Conservation (phyloP, 2,888 invertebrate genomes). For the Eucera pruinosa region DNA sequence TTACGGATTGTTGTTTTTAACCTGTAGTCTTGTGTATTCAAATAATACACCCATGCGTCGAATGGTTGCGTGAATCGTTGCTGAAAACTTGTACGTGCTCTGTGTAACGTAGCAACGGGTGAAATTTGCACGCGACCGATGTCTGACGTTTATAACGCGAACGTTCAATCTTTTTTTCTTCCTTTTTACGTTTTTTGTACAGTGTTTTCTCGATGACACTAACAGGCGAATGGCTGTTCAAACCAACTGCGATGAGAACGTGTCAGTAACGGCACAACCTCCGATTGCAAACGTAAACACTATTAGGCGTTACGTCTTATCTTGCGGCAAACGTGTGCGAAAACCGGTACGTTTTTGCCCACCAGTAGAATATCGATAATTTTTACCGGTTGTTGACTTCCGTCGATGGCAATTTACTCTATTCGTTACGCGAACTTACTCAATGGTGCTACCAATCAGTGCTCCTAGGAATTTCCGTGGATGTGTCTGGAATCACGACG, state of each 20-base stretch:
- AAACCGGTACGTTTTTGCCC: not conserved
- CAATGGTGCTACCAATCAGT: constrained; percentile 15
- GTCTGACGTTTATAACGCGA: not conserved
- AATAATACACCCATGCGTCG: not conserved
- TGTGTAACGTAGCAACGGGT: constrained; percentile 43
- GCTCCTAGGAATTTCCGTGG: not conserved
- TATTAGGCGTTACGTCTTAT: constrained; percentile 2
- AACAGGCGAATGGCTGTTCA: constrained; percentile 45
- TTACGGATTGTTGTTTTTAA: not conserved
- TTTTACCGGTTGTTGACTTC: not conserved
- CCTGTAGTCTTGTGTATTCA: not conserved
- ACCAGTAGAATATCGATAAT: constrained; percentile 5
- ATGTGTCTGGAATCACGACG: not conserved
- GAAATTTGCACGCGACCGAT: not conserved
- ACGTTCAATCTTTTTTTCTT: not conserved
- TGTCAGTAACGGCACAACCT: constrained; percentile 40
- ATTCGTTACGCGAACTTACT: not conserved
- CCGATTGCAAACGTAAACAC: constrained; percentile 44
- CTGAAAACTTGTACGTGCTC: constrained; percentile 46
- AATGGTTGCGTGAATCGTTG: constrained; percentile 12
- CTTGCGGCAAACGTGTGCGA: not conserved
- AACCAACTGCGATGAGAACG: constrained; percentile 16
- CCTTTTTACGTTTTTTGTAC: not conserved
- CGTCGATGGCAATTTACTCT: not conserved
- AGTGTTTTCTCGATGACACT: not conserved